Evolutionary conservation across 2,888 invertebrate species (phyloP), one percentile per base, ranked within the genome.

Genomic region (Deilephila porcellus): DNA sequence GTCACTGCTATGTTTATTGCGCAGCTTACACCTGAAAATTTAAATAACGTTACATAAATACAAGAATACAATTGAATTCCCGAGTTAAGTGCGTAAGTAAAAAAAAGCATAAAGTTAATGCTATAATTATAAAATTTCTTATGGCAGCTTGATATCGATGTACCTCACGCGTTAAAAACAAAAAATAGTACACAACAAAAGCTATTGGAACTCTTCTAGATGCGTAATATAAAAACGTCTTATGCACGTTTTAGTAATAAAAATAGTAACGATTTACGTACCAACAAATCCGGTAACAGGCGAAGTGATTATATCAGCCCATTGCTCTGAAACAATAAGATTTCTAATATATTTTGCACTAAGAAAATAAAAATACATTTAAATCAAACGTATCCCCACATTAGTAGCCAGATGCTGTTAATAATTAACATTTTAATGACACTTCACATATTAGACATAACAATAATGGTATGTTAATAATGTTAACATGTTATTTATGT

Each of bases 271-370:
- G 0, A 52, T 45, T 37, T 62, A 77, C 93, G 88, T 88, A 94
- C 94, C 94, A 20, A 94, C 93, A 82, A 88, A 94, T 73, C 94
- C 94, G 76, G 85, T 81, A 1, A 88, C 86, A 7, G 85, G 75
- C 17, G 87, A 79, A 11, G 88, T 77, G 37, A 77, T 74, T 70
- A 94, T 88, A 62, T 92, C 91, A 0, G 88, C 91, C 93, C 93
- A 94, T 85, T 88, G 83, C 73, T 91, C 93, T 93, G 90, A 79
- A 88, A 92, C 76, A 59, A 76, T 71, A 75, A 25, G 0, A 14
- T 29, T 52, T 1, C 4, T 17, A 25, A 25, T 45, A 52, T 14
- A 20, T 1, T 17, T 67, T 52, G 20, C 5, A 25, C n/a, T 25
- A n/a, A n/a, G 3, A 11, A 29, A 20, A 20, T 6, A 64, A 45